A percentile compares a stretch with the other conserved stretches of the same genome.
Evolutionary conservation across 2,888 invertebrate species (phyloP).

Genomic region (Hoplodrina ambigua): DNA sequence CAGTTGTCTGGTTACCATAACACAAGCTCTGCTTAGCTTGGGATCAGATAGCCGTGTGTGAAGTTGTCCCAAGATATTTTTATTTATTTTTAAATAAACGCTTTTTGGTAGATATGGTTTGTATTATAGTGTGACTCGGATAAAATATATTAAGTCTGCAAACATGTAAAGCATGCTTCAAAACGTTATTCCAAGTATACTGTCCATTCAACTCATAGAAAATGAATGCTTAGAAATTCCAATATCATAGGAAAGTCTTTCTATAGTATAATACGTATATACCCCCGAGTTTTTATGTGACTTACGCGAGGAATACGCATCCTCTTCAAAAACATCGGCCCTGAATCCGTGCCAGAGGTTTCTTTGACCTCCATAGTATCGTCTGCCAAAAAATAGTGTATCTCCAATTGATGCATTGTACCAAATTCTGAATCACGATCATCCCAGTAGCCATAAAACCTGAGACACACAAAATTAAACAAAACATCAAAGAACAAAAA

Average conservation of each 20-base stretch:
- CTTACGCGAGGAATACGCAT: conserved; percentile 94
- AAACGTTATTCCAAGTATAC: too few relatives aligned
- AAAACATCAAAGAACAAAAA: background rate
- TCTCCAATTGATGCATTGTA: conserved; percentile 93
- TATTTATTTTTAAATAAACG: too few relatives aligned
- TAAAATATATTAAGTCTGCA: too few relatives aligned
- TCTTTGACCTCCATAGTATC: conserved; percentile 97
- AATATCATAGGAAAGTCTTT: too few relatives aligned
- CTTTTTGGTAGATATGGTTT: background rate
- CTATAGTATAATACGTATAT: background rate
- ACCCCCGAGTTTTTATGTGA: conserved; percentile 10
- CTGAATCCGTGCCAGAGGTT: conserved; percentile 93
- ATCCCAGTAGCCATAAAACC: conserved; percentile 97
- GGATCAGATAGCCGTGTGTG: too few relatives aligned
- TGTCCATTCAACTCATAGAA: background rate
- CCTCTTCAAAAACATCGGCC: conserved; percentile 93
- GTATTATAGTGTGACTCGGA: too few relatives aligned
- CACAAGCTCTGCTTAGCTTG: too few relatives aligned
- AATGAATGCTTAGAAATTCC: background rate
- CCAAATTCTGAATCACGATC: conserved; percentile 95
- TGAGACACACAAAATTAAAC: conserved; percentile 61
- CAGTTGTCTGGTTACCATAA: too few relatives aligned
- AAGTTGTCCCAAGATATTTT: too few relatives aligned
- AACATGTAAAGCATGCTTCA: too few relatives aligned
- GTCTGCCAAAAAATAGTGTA: conserved; percentile 96